Evolutionary conservation across 2,113 vertebrate species (phyloP).

Genomic region (Plecotus auritus): DNA sequence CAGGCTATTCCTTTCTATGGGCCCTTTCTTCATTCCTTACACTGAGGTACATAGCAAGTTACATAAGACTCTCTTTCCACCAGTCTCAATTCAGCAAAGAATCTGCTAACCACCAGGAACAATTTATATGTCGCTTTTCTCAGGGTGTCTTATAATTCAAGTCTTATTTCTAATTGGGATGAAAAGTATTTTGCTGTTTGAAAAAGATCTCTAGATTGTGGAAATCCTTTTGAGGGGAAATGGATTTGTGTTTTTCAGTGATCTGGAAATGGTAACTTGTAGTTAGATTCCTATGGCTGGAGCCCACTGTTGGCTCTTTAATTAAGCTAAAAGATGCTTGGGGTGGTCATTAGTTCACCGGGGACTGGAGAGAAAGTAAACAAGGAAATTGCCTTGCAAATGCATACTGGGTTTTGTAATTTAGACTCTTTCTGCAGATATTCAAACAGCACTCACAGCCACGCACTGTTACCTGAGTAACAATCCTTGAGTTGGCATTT

Average conservation of each 20-base stretch:
- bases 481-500: constrained; percentile 48
- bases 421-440: constrained; percentile 57
- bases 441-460: constrained; percentile 49
- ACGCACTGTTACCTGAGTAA: constrained; percentile 55
- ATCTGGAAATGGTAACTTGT: background rate
- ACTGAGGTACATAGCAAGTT: background rate
- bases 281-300: background rate
- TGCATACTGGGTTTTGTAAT: constrained; percentile 19
- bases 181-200: background rate
- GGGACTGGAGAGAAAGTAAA: constrained; percentile 69
- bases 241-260: background rate
- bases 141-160: background rate
- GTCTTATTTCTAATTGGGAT: background rate
- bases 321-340: constrained; percentile 50
- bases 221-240: background rate
- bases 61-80: background rate
- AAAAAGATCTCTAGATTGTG: background rate
- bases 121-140: background rate
- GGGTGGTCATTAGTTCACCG: constrained; percentile 60
- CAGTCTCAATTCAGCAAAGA: background rate
- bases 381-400: constrained; percentile 73
- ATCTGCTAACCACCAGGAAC: background rate
- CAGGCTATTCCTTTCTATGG: background rate
- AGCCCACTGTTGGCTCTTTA: background rate
- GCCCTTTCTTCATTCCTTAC: background rate